Conservation (phyloP, 2,888 invertebrate genomes). For the Ophion ellenae region DNA sequence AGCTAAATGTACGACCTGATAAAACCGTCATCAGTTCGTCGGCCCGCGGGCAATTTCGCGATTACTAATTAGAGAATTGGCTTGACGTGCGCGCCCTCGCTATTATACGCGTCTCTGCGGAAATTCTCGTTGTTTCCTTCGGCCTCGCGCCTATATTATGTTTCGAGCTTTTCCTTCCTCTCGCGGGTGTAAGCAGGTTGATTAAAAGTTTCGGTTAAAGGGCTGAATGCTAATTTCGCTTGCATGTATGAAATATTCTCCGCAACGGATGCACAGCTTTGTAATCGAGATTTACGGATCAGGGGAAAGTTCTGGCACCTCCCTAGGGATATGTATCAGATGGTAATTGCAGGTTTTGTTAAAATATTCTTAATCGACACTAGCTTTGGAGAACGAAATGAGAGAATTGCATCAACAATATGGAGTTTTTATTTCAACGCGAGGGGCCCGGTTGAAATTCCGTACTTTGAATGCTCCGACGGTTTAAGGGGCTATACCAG, state of each 20-base stretch:
- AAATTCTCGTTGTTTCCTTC: slow-evolving; percentile 44
- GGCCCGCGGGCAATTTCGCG: slow-evolving; percentile 60
- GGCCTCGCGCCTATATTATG: not conserved
- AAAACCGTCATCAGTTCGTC: slow-evolving; percentile 42
- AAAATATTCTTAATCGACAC: no score
- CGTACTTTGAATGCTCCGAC: no score
- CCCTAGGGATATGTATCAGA: no score
- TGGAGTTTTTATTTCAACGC: no score
- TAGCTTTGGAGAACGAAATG: no score
- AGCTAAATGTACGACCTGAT: slow-evolving; percentile 13
- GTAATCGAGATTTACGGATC: slow-evolving; percentile 7
- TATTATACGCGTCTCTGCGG: slow-evolving; percentile 15
- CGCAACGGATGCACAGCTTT: no score
- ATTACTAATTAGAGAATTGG: slow-evolving; percentile 67
- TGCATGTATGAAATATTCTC: not conserved
- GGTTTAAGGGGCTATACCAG: no score
- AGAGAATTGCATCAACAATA: no score
- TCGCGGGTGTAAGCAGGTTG: no score
- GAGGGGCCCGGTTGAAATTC: no score
- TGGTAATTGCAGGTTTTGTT: no score
- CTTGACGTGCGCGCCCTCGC: slow-evolving; percentile 32
- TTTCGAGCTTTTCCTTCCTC: not conserved
- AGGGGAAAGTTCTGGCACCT: not conserved
- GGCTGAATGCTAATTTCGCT: slow-evolving; percentile 36
- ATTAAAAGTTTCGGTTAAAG: no score